These are phyloP conservation scores for Silvanus unidentatus DNA, from an alignment of 2,888 invertebrate genomes.

Conservation along the genomic window DNA sequence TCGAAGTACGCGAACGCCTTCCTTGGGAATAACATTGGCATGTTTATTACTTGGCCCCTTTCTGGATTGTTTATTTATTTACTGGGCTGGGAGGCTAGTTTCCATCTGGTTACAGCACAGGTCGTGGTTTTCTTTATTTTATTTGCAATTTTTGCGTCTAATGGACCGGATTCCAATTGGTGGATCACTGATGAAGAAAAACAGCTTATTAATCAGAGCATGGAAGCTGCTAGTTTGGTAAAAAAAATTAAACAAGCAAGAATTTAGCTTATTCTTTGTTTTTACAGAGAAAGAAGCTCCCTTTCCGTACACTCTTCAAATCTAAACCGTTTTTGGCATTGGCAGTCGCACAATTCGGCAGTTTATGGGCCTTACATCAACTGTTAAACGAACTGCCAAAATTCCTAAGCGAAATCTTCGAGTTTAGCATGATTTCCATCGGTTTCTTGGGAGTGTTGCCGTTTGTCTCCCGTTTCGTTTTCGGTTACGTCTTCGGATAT, in stretches of 20 bases:
- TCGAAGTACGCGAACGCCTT: conserved; percentile 66
- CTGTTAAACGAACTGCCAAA: conserved; percentile 25
- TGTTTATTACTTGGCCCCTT: conserved; percentile 63
- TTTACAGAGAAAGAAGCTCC: conserved; percentile 17
- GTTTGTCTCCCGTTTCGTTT: conserved; percentile 27
- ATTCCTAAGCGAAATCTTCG: conserved; percentile 25
- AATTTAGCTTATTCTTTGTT: not conserved
- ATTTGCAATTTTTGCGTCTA: conserved; percentile 60
- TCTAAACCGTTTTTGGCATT: conserved; percentile 27
- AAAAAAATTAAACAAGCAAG: not conserved
- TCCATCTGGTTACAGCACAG: conserved; percentile 57
- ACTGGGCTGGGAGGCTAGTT: conserved; percentile 63
- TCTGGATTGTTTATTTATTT: conserved; percentile 58
- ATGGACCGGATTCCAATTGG: conserved; percentile 59
- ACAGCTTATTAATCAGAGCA: conserved; percentile 47
- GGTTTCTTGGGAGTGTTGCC: conserved; percentile 31
- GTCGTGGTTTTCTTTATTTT: conserved; percentile 52
- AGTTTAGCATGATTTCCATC: conserved; percentile 26
- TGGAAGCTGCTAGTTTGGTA: not conserved
- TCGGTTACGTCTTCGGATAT: conserved; percentile 26
- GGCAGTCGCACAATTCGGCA: conserved; percentile 25
- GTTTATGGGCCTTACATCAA: conserved; percentile 27
- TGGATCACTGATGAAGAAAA: conserved; percentile 58
- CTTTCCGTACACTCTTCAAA: conserved; percentile 22
- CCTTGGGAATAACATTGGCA: conserved; percentile 68